Evolutionary conservation across 2,888 invertebrate genomes (phyloP), one percentile per base, ranked within the genome.

Genomic region (Tromatobia lineatoria): DNA sequence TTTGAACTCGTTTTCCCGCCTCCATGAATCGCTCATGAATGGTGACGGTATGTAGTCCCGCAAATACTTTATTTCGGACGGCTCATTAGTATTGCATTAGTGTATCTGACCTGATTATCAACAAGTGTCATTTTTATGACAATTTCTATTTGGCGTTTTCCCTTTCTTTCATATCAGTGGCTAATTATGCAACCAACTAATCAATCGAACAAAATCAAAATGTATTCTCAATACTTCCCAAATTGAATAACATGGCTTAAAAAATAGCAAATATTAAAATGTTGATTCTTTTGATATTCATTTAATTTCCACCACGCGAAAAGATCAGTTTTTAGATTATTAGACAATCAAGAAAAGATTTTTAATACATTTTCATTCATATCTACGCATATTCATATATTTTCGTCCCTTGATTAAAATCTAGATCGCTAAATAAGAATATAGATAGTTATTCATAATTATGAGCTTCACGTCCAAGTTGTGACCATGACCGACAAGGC

Each of bases 1-100:
- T 89, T 89, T 89, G 87, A 86, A 69, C 80, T 89, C 87, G 87
- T 87, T 85, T 67, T 77, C 52, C 70, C 59, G 77, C 67, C 59
- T n/a, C 50, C 45, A 59, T 8, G 18, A 18, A 18, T 38, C 45
- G 66, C 38, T 45, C 45, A 23, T 23, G 20, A 20, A 13, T 45
- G 45, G 8, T 25, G 2, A 0, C 20, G 18, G 3, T 8, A 11
- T 20, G 34, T 66, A 20, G 23, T 20, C 42, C 18, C 29, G 11
- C 50, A 20, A 23, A 64, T 50, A 23, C 25, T 38, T 61, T 20
- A 64, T 38, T 47, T 47, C 20, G 8, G 18, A 29, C 10, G 29
- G 20, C 15, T 52, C 57, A 50, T 75, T 64, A 15, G 3, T 20
- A 64, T 52, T 42, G 50, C 38, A 2, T n/a, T 23, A 15, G 34